These are phyloP conservation scores for Erethizon dorsatum DNA, from an alignment of 2,797 vertebrate genomes.

Conservation along the genomic window DNA sequence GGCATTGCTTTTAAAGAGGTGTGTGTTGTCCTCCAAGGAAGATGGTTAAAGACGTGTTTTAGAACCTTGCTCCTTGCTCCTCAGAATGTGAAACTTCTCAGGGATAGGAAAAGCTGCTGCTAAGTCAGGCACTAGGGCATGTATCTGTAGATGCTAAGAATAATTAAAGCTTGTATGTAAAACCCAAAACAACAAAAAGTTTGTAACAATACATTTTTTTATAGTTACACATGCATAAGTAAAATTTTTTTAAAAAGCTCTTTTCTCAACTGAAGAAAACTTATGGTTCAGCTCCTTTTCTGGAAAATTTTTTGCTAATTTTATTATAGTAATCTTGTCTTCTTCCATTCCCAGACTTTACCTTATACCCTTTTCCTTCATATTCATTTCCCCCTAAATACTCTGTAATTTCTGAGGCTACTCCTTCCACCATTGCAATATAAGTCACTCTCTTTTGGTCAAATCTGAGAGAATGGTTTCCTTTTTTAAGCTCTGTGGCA, in stretches of 20 bases:
- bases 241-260: slow-evolving; percentile 19
- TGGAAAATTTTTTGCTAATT: not conserved
- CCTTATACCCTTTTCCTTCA: not conserved
- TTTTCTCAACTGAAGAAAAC: slow-evolving; percentile 24
- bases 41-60: slow-evolving; percentile 26
- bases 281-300: not conserved
- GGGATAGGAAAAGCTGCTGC: not conserved
- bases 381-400: not conserved
- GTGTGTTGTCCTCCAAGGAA: not conserved
- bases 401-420: not conserved
- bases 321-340: not conserved
- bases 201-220: not conserved
- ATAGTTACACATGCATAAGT: not conserved
- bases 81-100: slow-evolving; percentile 24
- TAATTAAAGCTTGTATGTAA: slow-evolving; percentile 39
- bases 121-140: slow-evolving; percentile 19
- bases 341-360: not conserved
- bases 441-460: not conserved
- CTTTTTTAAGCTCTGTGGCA: not conserved
- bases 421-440: not conserved
- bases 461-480: not conserved
- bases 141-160: not conserved
- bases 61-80: slow-evolving; percentile 2
- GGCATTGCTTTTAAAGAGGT: slow-evolving; percentile 77
- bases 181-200: slow-evolving; percentile 41